phyloP scores from a whole-genome alignment of 2,113 vertebrate genomes.

The Alethe castanea region DNA sequence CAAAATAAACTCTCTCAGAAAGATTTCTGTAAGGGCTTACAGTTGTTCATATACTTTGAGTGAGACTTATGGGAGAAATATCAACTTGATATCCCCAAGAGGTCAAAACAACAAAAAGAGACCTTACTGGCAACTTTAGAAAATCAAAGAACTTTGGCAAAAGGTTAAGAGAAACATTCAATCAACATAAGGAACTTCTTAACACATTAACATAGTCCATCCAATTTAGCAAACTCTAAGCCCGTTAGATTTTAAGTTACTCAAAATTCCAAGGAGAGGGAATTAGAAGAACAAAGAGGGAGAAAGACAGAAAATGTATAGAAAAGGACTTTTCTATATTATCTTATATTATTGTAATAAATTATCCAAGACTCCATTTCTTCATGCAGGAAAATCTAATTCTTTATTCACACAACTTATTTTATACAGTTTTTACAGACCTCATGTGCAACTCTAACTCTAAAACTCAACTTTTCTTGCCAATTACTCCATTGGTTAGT shows the following conservation, averaged over 20 bases:
- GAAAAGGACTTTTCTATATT: not conserved
- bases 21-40: not conserved
- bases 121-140: not conserved
- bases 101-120: not conserved
- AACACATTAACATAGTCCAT: not conserved
- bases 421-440: too few relatives aligned
- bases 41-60: not conserved
- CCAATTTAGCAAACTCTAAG: not conserved
- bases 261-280: not conserved
- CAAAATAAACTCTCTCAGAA: not conserved
- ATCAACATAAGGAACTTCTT: not conserved
- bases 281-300: not conserved
- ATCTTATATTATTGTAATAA: too few relatives aligned
- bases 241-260: rapidly evolving
- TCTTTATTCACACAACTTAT: too few relatives aligned
- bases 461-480: too few relatives aligned
- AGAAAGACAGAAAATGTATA: not conserved
- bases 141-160: not conserved
- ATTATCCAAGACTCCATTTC: too few relatives aligned
- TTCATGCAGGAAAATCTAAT: too few relatives aligned
- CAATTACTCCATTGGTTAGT: too few relatives aligned
- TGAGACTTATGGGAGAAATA: not conserved
- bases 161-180: not conserved
- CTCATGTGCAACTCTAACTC: too few relatives aligned
- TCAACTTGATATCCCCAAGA: not conserved